phyloP scores from a whole-genome alignment of 92 coral and sea anemone genomes.

The Palythoa grandis region DNA sequence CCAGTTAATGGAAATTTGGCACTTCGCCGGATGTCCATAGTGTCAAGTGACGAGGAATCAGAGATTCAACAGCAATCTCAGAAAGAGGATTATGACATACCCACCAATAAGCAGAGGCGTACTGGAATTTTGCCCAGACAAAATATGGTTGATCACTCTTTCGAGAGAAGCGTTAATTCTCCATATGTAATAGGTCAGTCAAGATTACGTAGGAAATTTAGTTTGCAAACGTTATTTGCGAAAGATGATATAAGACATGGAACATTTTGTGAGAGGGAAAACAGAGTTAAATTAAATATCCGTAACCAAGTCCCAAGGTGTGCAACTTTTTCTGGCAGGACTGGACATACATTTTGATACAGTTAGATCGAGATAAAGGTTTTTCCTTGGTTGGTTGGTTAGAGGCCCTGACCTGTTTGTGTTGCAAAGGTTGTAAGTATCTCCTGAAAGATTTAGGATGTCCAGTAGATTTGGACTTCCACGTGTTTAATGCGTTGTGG shows the following conservation, averaged over 20 bases:
- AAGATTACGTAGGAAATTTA: not conserved
- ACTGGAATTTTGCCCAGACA: constrained; percentile 35
- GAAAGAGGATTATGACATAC: constrained; percentile 51
- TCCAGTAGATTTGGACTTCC: too few relatives aligned
- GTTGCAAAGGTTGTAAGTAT: too few relatives aligned
- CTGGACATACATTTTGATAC: constrained; percentile 2
- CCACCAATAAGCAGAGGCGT: constrained; percentile 27
- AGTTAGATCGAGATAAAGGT: not conserved
- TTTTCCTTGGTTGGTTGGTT: too few relatives aligned
- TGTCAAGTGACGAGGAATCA: constrained; percentile 38
- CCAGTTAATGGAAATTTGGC: constrained; percentile 22
- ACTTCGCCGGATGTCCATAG: constrained; percentile 4
- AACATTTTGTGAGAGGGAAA: constrained; percentile 7
- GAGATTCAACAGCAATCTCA: constrained; percentile 51
- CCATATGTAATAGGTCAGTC: constrained; percentile 96
- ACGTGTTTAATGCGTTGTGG: too few relatives aligned
- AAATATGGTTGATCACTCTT: constrained; percentile 43
- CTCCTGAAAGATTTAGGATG: too few relatives aligned
- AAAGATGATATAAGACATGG: constrained; percentile 18
- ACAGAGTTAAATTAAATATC: not conserved
- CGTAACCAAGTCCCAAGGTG: constrained; percentile 9
- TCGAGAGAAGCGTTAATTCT: constrained; percentile 67
- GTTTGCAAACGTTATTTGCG: not conserved
- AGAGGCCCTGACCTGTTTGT: too few relatives aligned
- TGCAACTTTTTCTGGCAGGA: constrained; percentile 34